Evolutionary conservation across 2,113 vertebrate species (phyloP).

Genomic region (Parus major): DNA sequence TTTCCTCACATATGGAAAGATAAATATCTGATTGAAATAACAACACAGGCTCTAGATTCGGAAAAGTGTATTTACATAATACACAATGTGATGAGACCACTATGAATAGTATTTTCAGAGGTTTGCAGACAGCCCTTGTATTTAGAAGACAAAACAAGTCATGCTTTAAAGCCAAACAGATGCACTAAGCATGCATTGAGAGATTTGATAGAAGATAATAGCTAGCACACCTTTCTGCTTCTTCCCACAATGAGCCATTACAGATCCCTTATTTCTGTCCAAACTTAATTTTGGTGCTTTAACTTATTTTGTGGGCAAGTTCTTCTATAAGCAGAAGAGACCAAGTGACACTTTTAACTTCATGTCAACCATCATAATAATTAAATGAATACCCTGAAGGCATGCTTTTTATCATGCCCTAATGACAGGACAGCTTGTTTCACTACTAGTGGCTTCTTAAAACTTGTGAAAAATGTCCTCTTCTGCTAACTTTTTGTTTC

Average conservation of each 20-base stretch:
- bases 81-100: not conserved
- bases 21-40: not conserved
- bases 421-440: not conserved
- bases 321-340: not conserved
- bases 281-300: not conserved
- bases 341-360: not conserved
- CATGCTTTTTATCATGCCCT: not conserved
- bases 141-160: not conserved
- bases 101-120: not conserved
- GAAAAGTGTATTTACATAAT: not conserved
- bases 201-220: not conserved
- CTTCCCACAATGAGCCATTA: accelerated
- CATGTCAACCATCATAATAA: not conserved
- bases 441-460: not conserved
- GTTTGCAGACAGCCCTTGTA: not conserved
- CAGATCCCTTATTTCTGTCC: not conserved
- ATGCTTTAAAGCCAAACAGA: not conserved
- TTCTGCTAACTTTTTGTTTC: not conserved
- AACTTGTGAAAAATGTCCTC: not conserved
- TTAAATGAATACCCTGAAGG: not conserved
- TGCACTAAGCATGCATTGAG: not conserved
- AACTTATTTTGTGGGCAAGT: accelerated
- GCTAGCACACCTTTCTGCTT: not conserved
- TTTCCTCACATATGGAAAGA: not conserved
- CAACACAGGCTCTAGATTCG: not conserved